Conservation (phyloP, 2,113 vertebrate genomes). For the Cavia porcellus region DNA sequence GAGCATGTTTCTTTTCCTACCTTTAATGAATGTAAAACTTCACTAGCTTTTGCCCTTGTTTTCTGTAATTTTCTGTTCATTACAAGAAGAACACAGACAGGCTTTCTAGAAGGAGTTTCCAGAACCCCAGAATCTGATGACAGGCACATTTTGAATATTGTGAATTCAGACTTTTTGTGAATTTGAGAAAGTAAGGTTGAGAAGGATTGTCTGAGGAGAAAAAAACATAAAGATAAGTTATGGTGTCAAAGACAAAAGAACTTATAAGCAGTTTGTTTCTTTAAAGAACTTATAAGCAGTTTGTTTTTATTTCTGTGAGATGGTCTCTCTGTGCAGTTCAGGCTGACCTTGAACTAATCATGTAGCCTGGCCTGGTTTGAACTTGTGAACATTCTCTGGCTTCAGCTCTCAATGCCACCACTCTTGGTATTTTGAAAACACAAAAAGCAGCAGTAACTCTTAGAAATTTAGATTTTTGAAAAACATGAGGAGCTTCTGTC, state of each 20-base stretch:
- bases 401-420: background rate
- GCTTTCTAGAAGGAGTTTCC: no score
- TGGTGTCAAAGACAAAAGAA: background rate
- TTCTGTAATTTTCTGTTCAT: no score
- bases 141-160: background rate
- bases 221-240: background rate
- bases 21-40: background rate
- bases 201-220: background rate
- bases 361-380: background rate
- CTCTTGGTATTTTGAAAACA: background rate
- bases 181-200: background rate
- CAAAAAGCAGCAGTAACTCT: background rate
- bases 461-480: background rate
- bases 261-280: background rate
- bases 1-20: no score
- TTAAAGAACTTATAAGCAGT: background rate
- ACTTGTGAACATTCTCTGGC: background rate
- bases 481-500: background rate
- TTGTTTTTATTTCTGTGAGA: no score
- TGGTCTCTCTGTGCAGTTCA: background rate
- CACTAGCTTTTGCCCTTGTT: background rate
- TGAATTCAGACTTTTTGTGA: background rate
- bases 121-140: background rate
- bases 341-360: background rate
- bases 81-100: no score